Evolutionary conservation across 1,140 invertebrate species (phyloP), one percentile per base, ranked within the genome.

Genomic region (Euura saliciscinereae): DNA sequence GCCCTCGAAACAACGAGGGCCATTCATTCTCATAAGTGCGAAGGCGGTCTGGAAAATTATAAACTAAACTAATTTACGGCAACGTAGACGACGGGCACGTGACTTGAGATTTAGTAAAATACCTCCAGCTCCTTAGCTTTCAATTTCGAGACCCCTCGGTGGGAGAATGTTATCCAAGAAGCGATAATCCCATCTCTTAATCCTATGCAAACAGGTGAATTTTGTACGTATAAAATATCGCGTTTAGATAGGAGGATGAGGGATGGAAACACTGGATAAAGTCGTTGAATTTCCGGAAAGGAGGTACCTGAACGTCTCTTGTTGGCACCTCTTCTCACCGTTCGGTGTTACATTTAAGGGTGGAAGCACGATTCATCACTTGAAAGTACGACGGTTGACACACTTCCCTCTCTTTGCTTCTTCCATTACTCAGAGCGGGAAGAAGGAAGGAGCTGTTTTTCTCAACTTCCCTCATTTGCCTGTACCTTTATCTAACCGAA

Each of bases 1-100:
- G 78, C 78, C 76, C 71, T 59, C 75, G 64, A 74, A 76, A 76
- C 74, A 75, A 66, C 67, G 43, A 65, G 13, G 8, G 68, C 69
- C 75, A 79, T 80, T 80, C 68, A 75, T 80, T 79, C 74, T 78
- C 77, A 71, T 75, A 73, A 78, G 72, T 73, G 67, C 65, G 45
- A 6, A 73, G 43, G 68, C 65, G 71, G 75, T 70, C 68, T 74
- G 75, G 73, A 78, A 28, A 80, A 80, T 80, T 80, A 80, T 80
- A 78, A 80, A 80, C 77, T 80, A 80, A 80, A 80, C 78, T 80
- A 80, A 79, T 80, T 77, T 80, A 79, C 75, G 65, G 64, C 44
- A 6, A n/a, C 6, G 6, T 11, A 59, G 13, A 8, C 13, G 28
- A 66, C 66, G 6, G 8, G 10, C 44, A 51, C 11, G 44, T 67